These are phyloP conservation scores for Abrostola tripartita DNA, from an alignment of 2,888 invertebrate species.

Conservation along the genomic window DNA sequence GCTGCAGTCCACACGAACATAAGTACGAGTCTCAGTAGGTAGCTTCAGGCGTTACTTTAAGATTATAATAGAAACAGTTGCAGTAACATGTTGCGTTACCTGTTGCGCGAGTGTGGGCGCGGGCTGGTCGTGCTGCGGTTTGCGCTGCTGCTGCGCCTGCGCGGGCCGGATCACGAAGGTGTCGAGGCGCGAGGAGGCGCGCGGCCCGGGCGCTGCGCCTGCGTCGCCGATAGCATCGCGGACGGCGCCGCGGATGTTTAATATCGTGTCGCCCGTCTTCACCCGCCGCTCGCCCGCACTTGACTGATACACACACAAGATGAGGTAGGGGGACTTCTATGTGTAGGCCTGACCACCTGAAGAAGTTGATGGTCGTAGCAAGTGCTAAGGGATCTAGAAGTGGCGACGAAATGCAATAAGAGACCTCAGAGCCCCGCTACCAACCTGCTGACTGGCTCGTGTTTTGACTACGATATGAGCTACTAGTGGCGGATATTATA, in stretches of 20 bases:
- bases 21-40: too few species aligned
- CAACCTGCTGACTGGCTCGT: too few species aligned
- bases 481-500: too few species aligned
- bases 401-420: too few species aligned
- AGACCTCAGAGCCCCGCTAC: too few species aligned
- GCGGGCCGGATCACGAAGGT: constrained; percentile 82
- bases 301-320: constrained; percentile 12
- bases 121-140: constrained; percentile 63
- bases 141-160: constrained; percentile 59
- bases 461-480: too few species aligned
- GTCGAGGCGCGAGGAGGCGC: constrained; percentile 79
- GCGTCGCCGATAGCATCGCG: constrained; percentile 84
- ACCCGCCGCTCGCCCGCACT: constrained; percentile 66
- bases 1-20: too few species aligned
- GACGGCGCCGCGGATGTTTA: constrained; percentile 83
- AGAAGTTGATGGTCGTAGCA: not conserved
- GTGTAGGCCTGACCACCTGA: not conserved
- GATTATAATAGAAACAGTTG: too few species aligned
- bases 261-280: constrained; percentile 82
- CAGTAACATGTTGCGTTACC: not conserved
- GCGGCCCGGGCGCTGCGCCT: constrained; percentile 78
- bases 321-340: not conserved
- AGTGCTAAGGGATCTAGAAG: too few species aligned
- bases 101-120: constrained; percentile 47
- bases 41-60: too few species aligned